Evolutionary conservation across 2,113 vertebrate genomes (phyloP), one percentile per base, ranked within the genome.

Genomic region (Dermatemys mawii): DNA sequence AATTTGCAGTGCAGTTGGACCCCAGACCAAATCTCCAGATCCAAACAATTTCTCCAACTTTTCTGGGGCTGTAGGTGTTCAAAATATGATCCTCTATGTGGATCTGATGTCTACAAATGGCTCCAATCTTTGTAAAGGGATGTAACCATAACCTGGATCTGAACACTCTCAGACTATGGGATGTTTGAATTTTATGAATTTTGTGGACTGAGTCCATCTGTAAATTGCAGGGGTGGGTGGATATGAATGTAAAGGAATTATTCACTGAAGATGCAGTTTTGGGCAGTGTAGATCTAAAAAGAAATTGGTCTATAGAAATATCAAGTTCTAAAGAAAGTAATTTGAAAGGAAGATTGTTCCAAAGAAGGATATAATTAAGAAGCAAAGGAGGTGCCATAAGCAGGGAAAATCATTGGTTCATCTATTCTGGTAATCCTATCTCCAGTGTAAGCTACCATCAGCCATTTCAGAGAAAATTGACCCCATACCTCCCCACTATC

Each of bases 21-120:
- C 26, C 35, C 41, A n/a, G 54, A 19, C 49, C 73, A 57, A n/a
- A 73, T 24, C 16, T 17, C 46, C 49, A 32, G 57, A 78, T 1
- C 8, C 29, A 51, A 75, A 38, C 35, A n/a, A 87, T 35, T 32
- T 88, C 0, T 1, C n/a, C 11, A 51, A 81, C 1, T 3, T 73
- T 35, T 54, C 38, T 75, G 55, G 8, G 57, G 32, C 2, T 4
- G 29, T 11, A 11, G 2, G 6, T 32, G 22, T 6, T 4, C 46
- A 5, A 38, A 32, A 4, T 53, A 70, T 44, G 0, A 0, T 26
- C 9, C 21, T 0, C 19, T 12, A 35, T 35, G 32, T 35, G 35
- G 78, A n/a, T 53, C 6, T n/a, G 78, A n/a, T 38, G 38, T 80
- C n/a, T 73, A 41, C 38, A 73, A 41, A 75, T 75, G 38, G 38